phyloP scores from a whole-genome alignment of 2,888 invertebrate species.

The Liposcelis brunnea region DNA sequence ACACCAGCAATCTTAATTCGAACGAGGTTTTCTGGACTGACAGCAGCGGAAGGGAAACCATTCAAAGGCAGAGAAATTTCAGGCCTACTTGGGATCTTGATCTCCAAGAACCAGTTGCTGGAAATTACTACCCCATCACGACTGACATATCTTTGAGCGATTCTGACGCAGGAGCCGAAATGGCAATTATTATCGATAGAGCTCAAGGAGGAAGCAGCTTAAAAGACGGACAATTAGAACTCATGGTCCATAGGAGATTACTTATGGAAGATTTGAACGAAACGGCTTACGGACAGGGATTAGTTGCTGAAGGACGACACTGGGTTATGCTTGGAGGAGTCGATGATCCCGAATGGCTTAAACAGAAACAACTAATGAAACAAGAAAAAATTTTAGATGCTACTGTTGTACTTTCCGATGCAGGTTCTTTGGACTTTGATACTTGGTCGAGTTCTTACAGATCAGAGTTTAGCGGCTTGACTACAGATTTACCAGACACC shows the following conservation, averaged over 20 bases:
- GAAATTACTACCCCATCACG: conserved; percentile 89
- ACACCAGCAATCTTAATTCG: conserved; percentile 42
- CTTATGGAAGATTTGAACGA: conserved; percentile 77
- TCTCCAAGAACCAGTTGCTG: conserved; percentile 54
- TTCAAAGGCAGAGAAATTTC: conserved; percentile 47
- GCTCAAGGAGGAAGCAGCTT: conserved; percentile 69
- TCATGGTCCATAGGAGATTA: conserved; percentile 58
- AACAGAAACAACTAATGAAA: conserved; percentile 24
- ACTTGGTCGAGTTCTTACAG: conserved; percentile 32
- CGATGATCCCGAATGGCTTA: conserved; percentile 17
- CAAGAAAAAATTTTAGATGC: conserved; percentile 36
- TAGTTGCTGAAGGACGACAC: conserved; percentile 54
- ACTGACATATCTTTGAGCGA: conserved; percentile 57
- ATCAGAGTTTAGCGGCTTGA: conserved; percentile 36
- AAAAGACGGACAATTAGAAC: conserved; percentile 52
- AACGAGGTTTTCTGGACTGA: conserved; percentile 72
- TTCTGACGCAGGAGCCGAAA: conserved; percentile 23
- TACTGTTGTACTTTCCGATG: conserved; percentile 43
- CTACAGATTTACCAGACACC: conserved; percentile 41
- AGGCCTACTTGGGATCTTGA: conserved; percentile 58
- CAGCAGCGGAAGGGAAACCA: conserved; percentile 76
- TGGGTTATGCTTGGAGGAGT: conserved; percentile 32
- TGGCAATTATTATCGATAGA: conserved; percentile 54
- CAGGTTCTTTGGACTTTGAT: conserved; percentile 29
- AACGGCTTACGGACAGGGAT: conserved; percentile 43